A percentile compares a stretch with the other conserved stretches of the same genome.
phyloP scores from a whole-genome alignment of 2,113 vertebrate genomes.

The Bubo scandiacus region DNA sequence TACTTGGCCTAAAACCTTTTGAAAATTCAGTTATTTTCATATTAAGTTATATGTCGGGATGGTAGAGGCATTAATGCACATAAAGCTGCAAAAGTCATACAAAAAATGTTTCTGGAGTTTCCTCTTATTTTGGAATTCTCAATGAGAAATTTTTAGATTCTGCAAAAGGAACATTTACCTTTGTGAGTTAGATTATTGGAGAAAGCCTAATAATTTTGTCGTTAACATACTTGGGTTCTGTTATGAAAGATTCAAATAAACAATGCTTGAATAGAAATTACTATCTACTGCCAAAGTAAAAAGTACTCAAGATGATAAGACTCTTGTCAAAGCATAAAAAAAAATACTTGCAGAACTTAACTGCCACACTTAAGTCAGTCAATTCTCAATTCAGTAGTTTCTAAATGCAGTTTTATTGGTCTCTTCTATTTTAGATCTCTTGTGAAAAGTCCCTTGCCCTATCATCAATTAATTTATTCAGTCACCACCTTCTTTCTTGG shows the following conservation, averaged over 20 bases:
- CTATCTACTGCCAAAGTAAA: neutral
- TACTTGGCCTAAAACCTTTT: neutral
- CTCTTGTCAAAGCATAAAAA: neutral
- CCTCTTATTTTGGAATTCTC: neutral
- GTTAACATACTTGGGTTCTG: neutral
- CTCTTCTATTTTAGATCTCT: neutral
- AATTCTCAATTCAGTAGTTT: neutral
- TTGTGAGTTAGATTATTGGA: neutral
- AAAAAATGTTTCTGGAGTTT: neutral
- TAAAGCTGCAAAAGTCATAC: neutral
- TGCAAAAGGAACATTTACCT: neutral
- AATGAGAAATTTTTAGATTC: neutral
- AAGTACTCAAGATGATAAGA: neutral
- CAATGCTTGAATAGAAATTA: neutral
- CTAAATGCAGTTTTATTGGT: neutral
- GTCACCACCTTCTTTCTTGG: neutral
- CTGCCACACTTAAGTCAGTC: neutral
- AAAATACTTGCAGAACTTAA: neutral
- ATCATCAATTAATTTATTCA: neutral
- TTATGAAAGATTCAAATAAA: neutral
- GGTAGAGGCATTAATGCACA: neutral
- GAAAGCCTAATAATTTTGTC: neutral
- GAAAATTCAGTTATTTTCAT: neutral
- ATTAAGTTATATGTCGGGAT: neutral
- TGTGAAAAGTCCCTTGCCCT: neutral